Conservation (phyloP, 2,797 vertebrate species). For the Pseudochaenichthys georgianus region DNA sequence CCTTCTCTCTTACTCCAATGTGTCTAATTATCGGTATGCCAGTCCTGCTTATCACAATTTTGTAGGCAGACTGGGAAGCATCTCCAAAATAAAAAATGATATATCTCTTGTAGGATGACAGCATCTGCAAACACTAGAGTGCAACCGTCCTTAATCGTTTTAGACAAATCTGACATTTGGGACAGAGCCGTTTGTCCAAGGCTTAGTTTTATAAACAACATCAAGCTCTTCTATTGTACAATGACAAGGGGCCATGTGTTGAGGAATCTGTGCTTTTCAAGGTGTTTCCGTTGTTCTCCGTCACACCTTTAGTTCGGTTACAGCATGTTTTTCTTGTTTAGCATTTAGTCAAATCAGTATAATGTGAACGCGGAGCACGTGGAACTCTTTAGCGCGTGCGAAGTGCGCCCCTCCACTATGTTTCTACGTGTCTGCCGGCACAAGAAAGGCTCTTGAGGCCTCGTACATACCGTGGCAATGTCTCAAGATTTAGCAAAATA, state of each 20-base stretch:
- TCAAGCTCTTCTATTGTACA: background rate
- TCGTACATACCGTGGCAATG: no score
- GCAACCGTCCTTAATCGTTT: constrained; percentile 27
- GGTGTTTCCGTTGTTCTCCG: background rate
- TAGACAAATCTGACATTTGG: constrained; percentile 28
- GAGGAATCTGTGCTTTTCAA: background rate
- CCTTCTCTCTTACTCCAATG: background rate
- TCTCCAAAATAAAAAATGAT: constrained; percentile 14
- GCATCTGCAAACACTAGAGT: background rate
- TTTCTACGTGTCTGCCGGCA: no score
- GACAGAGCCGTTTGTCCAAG: constrained; percentile 16
- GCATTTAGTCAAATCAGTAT: background rate
- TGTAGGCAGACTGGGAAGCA: background rate
- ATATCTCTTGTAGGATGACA: constrained; percentile 30
- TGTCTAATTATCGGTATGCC: background rate
- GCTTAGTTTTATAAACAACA: background rate
- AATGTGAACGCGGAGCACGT: no score
- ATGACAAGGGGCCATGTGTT: background rate
- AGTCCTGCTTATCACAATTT: background rate
- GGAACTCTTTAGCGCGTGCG: no score
- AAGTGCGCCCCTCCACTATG: no score
- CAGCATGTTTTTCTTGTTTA: background rate
- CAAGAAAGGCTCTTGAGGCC: no score
- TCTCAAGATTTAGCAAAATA: no score
- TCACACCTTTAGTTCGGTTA: background rate